Evolutionary conservation across 1,140 invertebrate genomes (phyloP), one percentile per base, ranked within the genome.

Genomic region (Atta colombica): DNA sequence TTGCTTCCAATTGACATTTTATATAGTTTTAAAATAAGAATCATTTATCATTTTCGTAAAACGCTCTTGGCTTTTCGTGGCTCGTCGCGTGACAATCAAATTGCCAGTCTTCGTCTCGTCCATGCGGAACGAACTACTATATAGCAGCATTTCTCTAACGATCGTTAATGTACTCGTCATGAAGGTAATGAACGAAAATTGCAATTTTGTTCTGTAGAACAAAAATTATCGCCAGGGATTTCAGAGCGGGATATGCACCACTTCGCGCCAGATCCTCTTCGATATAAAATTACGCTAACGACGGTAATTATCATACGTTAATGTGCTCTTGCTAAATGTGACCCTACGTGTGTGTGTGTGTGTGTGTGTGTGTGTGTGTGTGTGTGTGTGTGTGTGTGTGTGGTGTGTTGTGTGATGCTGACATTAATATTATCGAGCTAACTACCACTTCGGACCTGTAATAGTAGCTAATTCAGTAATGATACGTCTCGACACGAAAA

Each of bases 401-500:
- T 58, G 4, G 49, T 51, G 18, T 58, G 55, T 39, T 39, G 21
- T 31, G 55, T 49, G 80, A 60, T 51, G 80, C 80, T 74, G 80
- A 84, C 69, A 84, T 84, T 75, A 84, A 84, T 84, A 84, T 74
- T 84, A 84, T 84, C 69, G 55, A 61, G 80, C 55, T 61, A 75
- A 84, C 80, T 74, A 75, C 55, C 69, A 74, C 69, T 74, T 39
- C 55, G 58, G 25, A 14, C 28, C 18, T 8, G 39, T 84, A 84
- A 84, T 84, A 84, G 69, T 74, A 84, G 80, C 80, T 84, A 84
- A 84, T 84, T 84, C 63, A 74, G 58, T 84, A 84, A 84, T 84
- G 39, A 84, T 75, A 84, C 55, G 80, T 61, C 69, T 84, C 80
- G 80, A 61, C 68, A 45, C 78, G 66, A 81, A 61, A 74, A 39